Evolutionary conservation across 2,797 vertebrate species (phyloP).

Genomic region (Argyrosomus regius): DNA sequence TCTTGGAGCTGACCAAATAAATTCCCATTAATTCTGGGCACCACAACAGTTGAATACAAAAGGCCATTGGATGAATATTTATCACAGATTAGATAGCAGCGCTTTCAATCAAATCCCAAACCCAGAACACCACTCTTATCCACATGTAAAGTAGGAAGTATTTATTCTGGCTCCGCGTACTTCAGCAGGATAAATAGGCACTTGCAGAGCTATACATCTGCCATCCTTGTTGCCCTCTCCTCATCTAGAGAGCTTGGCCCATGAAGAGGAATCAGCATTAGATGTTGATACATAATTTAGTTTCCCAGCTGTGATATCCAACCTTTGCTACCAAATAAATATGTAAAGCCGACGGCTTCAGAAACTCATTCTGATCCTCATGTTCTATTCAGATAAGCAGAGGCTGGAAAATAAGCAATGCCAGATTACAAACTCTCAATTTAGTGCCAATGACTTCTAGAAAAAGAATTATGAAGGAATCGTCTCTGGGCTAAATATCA

Average conservation of each 20-base stretch:
- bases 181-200: slow-evolving; percentile 65
- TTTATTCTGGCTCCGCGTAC: slow-evolving; percentile 52
- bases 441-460: slow-evolving; percentile 41
- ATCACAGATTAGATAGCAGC: slow-evolving; percentile 65
- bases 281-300: slow-evolving; percentile 78
- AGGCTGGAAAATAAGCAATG: slow-evolving; percentile 62
- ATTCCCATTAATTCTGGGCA: slow-evolving; percentile 68
- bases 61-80: slow-evolving; percentile 79
- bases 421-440: slow-evolving; percentile 71
- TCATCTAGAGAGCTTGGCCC: slow-evolving; percentile 61
- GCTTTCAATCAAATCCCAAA: slow-evolving; percentile 70
- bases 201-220: slow-evolving; percentile 58
- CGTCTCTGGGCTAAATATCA: slow-evolving; percentile 37
- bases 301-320: slow-evolving; percentile 69
- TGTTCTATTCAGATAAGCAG: slow-evolving; percentile 78
- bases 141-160: slow-evolving; percentile 61
- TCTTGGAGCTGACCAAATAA: slow-evolving; percentile 58
- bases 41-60: slow-evolving; percentile 67
- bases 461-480: slow-evolving; percentile 33
- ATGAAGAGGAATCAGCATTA: slow-evolving; percentile 67
- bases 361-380: slow-evolving; percentile 66
- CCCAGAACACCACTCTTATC: slow-evolving; percentile 51
- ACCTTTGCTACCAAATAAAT: slow-evolving; percentile 81
- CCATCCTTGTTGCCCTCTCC: slow-evolving; percentile 59
- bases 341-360: slow-evolving; percentile 69